These are phyloP conservation scores for Vanessa tameamea DNA, from an alignment of 1,140 invertebrate genomes.

Conservation along the genomic window DNA sequence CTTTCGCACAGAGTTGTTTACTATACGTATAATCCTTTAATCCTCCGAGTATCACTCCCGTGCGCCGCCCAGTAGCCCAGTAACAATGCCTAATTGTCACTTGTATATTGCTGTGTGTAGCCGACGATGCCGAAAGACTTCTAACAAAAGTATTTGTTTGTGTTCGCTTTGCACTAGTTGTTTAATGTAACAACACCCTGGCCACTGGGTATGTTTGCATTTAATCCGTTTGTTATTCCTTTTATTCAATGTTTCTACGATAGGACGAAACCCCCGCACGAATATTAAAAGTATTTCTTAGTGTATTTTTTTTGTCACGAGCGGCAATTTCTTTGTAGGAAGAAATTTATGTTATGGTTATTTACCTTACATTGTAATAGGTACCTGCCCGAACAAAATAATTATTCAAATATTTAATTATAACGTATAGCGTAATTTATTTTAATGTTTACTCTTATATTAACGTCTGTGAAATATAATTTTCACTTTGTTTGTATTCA, in stretches of 20 bases:
- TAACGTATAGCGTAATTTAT: conserved; percentile 1
- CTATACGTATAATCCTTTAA: conserved; percentile 68
- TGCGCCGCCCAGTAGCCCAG: conserved; percentile 38
- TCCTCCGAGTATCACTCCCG: conserved; percentile 65
- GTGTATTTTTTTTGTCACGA: neutral
- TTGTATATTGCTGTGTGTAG: conserved; percentile 45
- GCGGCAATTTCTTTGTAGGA: neutral
- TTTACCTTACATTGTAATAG: neutral
- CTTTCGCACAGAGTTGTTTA: conserved; percentile 59
- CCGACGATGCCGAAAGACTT: conserved; percentile 42
- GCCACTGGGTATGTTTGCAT: conserved; percentile 71
- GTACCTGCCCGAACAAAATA: neutral
- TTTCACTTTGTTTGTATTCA: neutral
- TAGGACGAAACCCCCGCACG: conserved; percentile 54
- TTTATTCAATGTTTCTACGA: conserved; percentile 67
- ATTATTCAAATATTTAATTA: neutral
- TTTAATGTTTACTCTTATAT: neutral
- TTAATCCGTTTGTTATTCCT: conserved; percentile 73
- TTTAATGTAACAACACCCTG: conserved; percentile 66
- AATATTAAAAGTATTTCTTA: conserved; percentile 41
- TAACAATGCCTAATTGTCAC: conserved; percentile 66
- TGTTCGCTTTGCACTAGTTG: conserved; percentile 68
- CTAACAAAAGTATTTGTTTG: conserved; percentile 69
- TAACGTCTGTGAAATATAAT: neutral
- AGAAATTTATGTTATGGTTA: neutral